Base-by-base conservation (phyloP, 92 coral and sea anemone genomes). In the Porites evermanni region DNA sequence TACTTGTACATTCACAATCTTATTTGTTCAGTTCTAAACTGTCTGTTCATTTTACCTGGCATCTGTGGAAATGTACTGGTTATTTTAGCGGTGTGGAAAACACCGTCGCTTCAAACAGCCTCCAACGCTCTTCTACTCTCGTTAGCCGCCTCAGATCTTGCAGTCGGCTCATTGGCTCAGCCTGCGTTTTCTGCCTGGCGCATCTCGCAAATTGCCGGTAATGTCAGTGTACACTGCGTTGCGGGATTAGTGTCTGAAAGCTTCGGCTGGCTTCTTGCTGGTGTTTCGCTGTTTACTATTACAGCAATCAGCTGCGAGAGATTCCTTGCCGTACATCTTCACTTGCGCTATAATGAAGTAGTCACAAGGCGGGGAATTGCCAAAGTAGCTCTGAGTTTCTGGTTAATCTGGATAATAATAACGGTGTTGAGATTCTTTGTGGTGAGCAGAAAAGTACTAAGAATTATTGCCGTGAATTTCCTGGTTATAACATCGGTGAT, bases 231-330 rank as follows among this genome's bases (percentile, higher is more conserved):
- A 12, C 69, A 67, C 16, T 85, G 83, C 58, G 70, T 76, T 47
- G 81, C 77, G 18, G 83, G 83, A 38, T 38, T 67, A 14, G 12
- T 75, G 79, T 76, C 88, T 14, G 88, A 77, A 23, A 20, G 56
- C 8, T 54, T 85, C 6, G 83, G 83, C 20, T 85, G 88, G 88
- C 83, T 85, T 76, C 77, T 76, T 17, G 88, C 88, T 26, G 88
- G 88, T 1, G 88, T 85, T 29, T 85, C 88, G 6, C 23, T 75
- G 7, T 77, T 85, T 47, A 75, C 75, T 3, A 77, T 77, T 7
- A 76, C 88, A 9, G 88, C 88, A 4, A 85, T 85, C 59, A 76
- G 83, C 50, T 54, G 24, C 17, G 88, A 85, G 60, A 20, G 88
- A 65, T 67, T 75, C 24, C 19, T 85, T 1, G 88, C 88, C 16